Base-by-base conservation (phyloP, 2,888 invertebrate species). In the Yponomeuta sedellus region DNA sequence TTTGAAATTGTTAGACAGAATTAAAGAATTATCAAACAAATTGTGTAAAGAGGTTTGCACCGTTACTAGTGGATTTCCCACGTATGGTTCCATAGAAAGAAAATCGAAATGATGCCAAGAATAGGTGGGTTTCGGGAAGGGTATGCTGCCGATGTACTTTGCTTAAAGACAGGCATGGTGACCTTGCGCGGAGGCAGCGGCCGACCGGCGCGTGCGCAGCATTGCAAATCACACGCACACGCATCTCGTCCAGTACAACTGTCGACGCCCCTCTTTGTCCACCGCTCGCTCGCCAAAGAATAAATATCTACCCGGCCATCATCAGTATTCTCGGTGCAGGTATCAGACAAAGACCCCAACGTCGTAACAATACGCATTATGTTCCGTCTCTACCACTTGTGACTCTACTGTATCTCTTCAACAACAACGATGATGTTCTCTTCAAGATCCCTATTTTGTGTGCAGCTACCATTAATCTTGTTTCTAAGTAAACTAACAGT, bases 141-240 rank as follows among this genome's bases (percentile, higher is more conserved):
- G 34, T 34, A 34, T 6, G 34, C 34, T 34, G 6, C 34, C 34
- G 34, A 34, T 34, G 6, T 34, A 34, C 34, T 52, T 52, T 16
- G 44, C 4, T 16, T 5, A 52, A 40, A 57, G 25, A 25, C 65
- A 58, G 65, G 59, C 57, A 44, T 44, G 63, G 40, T 72, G 79
- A 72, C 88, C 85, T 86, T 86, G 85, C 71, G 72, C 71, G 73
- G 72, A 74, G 75, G 87, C 72, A 84, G 78, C 71, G 80, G 72
- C 71, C 64, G 58, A 68, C 57, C 52, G 70, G 72, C 69, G 76
- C 85, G 87, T 88, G 88, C 74, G 68, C 67, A 69, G 88, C 80
- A 85, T 88, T 69, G 66, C 75, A 82, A 68, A 66, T 61, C n/a
- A 16, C 44, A 1, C 44, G 19, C 11, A 22, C 22, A 6, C 52